A percentile compares a stretch with the other conserved stretches of the same genome.
Evolutionary conservation across 2,113 vertebrate species (phyloP).

Genomic region (Lutjanus erythropterus): DNA sequence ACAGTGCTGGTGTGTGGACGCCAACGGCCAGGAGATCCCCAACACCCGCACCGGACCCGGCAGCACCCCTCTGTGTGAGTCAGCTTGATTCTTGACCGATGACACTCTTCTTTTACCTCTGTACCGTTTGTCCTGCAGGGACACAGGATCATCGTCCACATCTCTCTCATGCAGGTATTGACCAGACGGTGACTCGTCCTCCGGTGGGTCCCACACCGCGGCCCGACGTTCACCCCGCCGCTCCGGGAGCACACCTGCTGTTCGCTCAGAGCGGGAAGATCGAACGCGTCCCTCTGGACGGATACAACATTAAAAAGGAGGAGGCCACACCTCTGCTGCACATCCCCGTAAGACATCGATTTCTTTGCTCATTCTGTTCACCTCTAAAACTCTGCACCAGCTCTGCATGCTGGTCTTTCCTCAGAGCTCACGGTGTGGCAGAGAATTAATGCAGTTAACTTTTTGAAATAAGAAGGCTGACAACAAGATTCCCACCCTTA

Average conservation of each 20-base stretch:
- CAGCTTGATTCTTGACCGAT: not conserved
- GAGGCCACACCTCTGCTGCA: conserved; percentile 90
- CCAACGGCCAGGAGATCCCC: conserved; percentile 87
- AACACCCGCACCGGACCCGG: conserved; percentile 86
- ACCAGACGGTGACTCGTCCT: conserved; percentile 81
- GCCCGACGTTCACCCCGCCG: conserved; percentile 86
- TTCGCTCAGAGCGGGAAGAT: conserved; percentile 95
- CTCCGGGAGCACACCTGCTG: conserved; percentile 89
- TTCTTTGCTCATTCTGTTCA: no score
- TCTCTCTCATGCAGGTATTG: conserved; percentile 73
- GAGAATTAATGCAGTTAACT: no score
- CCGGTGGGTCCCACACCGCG: conserved; percentile 87
- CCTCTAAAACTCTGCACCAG: no score
- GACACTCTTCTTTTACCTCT: not conserved
- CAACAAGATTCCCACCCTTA: no score
- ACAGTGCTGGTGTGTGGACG: conserved; percentile 93
- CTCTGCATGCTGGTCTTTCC: no score
- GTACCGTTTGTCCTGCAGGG: not conserved
- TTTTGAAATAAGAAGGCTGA: no score
- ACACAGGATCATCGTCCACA: not conserved
- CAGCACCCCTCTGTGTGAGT: conserved; percentile 89
- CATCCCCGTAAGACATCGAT: conserved; percentile 91
- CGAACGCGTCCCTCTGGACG: conserved; percentile 90
- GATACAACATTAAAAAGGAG: conserved; percentile 85
- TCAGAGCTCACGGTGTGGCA: no score